Evolutionary conservation across 2,797 vertebrate genomes (phyloP), one percentile per base, ranked within the genome.

Genomic region (Sebastolobus altivelis): DNA sequence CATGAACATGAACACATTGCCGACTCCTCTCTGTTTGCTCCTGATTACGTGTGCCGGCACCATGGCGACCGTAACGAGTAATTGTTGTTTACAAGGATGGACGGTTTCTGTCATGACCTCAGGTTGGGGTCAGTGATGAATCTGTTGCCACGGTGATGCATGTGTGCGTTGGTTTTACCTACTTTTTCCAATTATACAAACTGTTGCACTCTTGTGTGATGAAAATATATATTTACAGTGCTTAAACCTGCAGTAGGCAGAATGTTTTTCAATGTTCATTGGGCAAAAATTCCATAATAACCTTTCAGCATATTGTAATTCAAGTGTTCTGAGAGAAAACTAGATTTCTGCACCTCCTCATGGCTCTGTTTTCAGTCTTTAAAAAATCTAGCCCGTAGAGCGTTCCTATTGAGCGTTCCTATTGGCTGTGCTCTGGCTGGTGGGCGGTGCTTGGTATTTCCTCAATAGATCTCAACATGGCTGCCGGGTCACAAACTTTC

Each of bases 61-160:
- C 72, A 86, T 86, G 80, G 82, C 61, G 88, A 94, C 87, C 18
- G n/a, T 20, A 40, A 40, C 2, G 27, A 66, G 58, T 80, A 84
- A 79, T 60, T 79, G 66, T 72, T 85, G 79, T 65, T 84, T 75
- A 71, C 37, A 9, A 27, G 62, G 37, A 38, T 9, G 56, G 79
- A 81, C 8, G 14, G 77, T 59, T 74, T 74, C 76, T 82, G 56
- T 89, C 85, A 72, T 71, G n/a, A 55, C 49, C 71, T 82, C 65
- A 72, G 52, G 22, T 66, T 71, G 38, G 77, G 84, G 76, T 88
- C 33, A 74, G 37, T 56, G 52, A 78, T 78, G 71, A 79, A 77
- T 77, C 43, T 55, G 84, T 85, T 84, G 77, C 79, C 76, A 87
- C 25, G n/a, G 84, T 52, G 80, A 89, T 65, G 22, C 5, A 33